phyloP scores from a whole-genome alignment of 2,113 vertebrate species.

The Coryphaenoides rupestris region DNA sequence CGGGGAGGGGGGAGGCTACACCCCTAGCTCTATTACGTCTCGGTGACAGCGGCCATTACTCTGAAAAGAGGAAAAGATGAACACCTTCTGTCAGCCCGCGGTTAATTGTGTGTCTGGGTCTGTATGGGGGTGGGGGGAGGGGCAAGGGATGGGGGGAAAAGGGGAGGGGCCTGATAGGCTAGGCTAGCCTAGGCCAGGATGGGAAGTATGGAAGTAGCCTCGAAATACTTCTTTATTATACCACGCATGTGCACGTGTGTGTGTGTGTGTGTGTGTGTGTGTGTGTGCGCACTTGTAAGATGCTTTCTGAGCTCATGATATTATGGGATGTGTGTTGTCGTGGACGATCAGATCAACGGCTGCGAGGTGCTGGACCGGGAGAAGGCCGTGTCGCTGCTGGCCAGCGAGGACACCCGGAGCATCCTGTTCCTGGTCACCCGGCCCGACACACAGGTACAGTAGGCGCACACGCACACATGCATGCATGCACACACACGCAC shows the following conservation, averaged over 20 bases:
- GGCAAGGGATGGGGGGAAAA: neutral
- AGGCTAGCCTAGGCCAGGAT: conserved; percentile 14
- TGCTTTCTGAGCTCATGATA: neutral
- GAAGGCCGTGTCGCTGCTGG: conserved; percentile 87
- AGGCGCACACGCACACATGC: neutral
- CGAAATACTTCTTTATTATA: too few relatives aligned
- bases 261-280: too few relatives aligned
- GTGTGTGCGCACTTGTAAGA: too few relatives aligned
- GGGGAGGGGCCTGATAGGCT: neutral
- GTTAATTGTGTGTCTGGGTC: conserved; percentile 92
- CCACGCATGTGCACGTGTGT: too few relatives aligned
- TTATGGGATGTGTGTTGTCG: conserved; percentile 63
- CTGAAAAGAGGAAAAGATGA: conserved; percentile 89
- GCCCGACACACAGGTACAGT: conserved; percentile 86
- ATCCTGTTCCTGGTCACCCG: conserved; percentile 87
- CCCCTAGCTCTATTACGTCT: conserved; percentile 67
- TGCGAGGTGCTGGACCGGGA: conserved; percentile 87
- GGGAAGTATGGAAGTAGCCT: too few relatives aligned
- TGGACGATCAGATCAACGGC: conserved; percentile 90
- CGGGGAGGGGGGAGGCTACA: conserved; percentile 28
- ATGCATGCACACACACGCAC: neutral
- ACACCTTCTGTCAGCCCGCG: conserved; percentile 90
- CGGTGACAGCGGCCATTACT: conserved; percentile 93
- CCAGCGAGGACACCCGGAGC: conserved; percentile 84
- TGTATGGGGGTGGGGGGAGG: conserved; percentile 35